Percentiles rank a stretch among this genome's conserved stretches.
Evolutionary conservation across 2,888 invertebrate species (phyloP).

Genomic region (Rosalia funebris): DNA sequence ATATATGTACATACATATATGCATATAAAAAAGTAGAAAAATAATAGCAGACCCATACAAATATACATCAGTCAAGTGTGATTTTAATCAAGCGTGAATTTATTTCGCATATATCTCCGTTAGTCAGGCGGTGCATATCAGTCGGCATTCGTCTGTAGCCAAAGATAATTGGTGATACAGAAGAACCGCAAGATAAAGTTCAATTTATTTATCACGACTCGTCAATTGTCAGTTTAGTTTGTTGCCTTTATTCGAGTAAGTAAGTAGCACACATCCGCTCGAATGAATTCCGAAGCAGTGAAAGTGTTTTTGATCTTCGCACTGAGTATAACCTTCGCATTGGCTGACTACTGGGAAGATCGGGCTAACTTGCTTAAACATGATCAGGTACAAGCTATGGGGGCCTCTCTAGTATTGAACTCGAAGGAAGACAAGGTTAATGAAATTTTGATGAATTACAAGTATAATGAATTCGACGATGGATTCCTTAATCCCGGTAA

Average conservation of each 20-base stretch:
- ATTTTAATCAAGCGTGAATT: too few relatives aligned
- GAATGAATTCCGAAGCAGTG: constrained; percentile 3
- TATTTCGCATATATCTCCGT: neutral
- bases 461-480: constrained; percentile 52
- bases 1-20: too few relatives aligned
- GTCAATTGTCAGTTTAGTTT: constrained; percentile 2
- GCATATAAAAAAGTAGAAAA: too few relatives aligned
- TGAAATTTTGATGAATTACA: constrained; percentile 52
- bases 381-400: constrained; percentile 42
- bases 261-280: neutral
- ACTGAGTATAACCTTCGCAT: constrained; percentile 1
- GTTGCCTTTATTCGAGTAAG: constrained; percentile 8
- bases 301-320: constrained; percentile 5
- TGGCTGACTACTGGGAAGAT: constrained; percentile 46
- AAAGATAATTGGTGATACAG: neutral
- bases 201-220: neutral
- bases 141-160: neutral
- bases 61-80: too few relatives aligned
- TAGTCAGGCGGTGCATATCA: neutral
- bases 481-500: constrained; percentile 50
- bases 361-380: constrained; percentile 40
- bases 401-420: constrained; percentile 56
- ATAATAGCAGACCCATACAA: too few relatives aligned
- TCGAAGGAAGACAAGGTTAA: constrained; percentile 53
- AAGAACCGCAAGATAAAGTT: neutral